These are phyloP conservation scores for Lepidochrysops patricia DNA, from an alignment of 2,888 invertebrate genomes.

Conservation along the genomic window DNA sequence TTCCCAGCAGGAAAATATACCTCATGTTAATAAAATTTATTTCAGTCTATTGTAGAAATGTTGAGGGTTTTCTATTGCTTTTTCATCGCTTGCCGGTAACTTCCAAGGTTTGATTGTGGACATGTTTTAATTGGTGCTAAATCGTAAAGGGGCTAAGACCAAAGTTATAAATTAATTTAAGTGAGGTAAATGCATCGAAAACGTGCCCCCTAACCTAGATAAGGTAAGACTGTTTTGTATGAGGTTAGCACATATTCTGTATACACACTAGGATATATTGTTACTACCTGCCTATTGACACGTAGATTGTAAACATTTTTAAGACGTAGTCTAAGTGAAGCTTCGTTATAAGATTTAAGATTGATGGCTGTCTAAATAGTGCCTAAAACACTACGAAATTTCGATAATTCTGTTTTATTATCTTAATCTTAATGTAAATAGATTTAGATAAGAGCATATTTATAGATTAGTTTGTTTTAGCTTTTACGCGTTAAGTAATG, in stretches of 20 bases:
- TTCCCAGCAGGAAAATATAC: neutral
- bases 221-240: constrained; percentile 18
- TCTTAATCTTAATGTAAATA: constrained; percentile 44
- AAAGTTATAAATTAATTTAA: neutral
- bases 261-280: constrained; percentile 54
- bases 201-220: neutral
- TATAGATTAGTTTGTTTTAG: constrained; percentile 32
- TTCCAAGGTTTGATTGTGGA: neutral
- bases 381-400: constrained; percentile 74
- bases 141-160: constrained; percentile 5
- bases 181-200: neutral
- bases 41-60: neutral
- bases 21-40: neutral
- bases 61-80: neutral
- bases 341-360: constrained; percentile 69
- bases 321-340: constrained; percentile 55
- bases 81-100: neutral
- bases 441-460: constrained; percentile 3
- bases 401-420: constrained; percentile 71
- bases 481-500: constrained; percentile 51
- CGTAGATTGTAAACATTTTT: constrained; percentile 63
- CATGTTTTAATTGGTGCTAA: constrained; percentile 10
- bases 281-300: constrained; percentile 72
- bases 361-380: constrained; percentile 75
- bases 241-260: constrained; percentile 34